These are phyloP conservation scores for Orthonyx spaldingii DNA, from an alignment of 2,113 vertebrate genomes.

Conservation along the genomic window DNA sequence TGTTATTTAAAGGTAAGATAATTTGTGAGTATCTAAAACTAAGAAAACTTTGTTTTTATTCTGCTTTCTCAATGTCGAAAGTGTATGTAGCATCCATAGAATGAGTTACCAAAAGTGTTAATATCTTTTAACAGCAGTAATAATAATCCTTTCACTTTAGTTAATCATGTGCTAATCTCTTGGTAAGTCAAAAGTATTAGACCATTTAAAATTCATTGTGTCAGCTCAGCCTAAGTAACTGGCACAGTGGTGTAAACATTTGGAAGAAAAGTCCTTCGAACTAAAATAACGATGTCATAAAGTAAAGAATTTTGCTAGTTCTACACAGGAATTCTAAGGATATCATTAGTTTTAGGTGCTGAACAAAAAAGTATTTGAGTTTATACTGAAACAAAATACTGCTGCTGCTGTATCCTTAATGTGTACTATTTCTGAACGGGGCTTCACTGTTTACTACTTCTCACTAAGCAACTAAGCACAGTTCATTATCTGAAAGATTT, in stretches of 20 bases:
- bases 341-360: constrained; percentile 37
- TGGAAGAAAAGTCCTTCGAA: constrained; percentile 55
- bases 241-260: constrained; percentile 55
- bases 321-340: constrained; percentile 35
- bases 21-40: not conserved
- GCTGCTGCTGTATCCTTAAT: constrained; percentile 38
- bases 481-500: not conserved
- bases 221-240: constrained; percentile 66
- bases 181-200: constrained; percentile 73
- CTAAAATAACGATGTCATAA: constrained; percentile 59
- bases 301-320: constrained; percentile 57
- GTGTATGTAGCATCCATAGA: constrained; percentile 26
- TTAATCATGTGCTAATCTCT: constrained; percentile 77
- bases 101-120: constrained; percentile 71
- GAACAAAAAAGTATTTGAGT: constrained; percentile 45
- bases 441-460: constrained; percentile 37
- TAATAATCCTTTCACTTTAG: constrained; percentile 71
- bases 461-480: not conserved
- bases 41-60: not conserved
- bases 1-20: not conserved
- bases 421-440: constrained; percentile 4
- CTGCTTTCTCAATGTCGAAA: not conserved
- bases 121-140: constrained; percentile 70
- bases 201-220: constrained; percentile 73
- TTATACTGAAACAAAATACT: constrained; percentile 34